Evolutionary conservation across 2,888 invertebrate species (phyloP).

Genomic region (Eueremaeus valkanovi): DNA sequence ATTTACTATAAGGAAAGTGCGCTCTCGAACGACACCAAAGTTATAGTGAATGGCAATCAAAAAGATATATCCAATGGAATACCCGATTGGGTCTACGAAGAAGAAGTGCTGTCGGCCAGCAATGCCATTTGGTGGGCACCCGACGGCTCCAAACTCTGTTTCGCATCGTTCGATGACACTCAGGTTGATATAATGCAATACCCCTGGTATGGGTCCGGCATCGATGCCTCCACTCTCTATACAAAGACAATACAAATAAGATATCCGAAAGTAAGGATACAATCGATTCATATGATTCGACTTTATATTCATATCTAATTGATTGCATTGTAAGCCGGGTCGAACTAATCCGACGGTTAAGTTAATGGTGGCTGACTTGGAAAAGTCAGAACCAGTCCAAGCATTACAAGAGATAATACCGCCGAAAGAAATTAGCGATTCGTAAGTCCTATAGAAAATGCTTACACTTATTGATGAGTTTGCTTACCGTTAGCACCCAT

Average conservation of each 20-base stretch:
- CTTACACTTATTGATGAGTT: too few relatives aligned
- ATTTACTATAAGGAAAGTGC: slow-evolving; percentile 53
- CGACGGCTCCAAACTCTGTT: slow-evolving; percentile 52
- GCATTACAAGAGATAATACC: slow-evolving; percentile 43
- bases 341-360: slow-evolving; percentile 45
- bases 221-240: slow-evolving; percentile 43
- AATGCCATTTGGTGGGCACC: slow-evolving; percentile 56
- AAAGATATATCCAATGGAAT: slow-evolving; percentile 46
- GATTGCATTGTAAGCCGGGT: slow-evolving; percentile 43
- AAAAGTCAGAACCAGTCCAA: slow-evolving; percentile 26
- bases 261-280: slow-evolving; percentile 46
- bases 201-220: slow-evolving; percentile 43
- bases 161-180: slow-evolving; percentile 53
- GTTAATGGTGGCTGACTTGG: slow-evolving; percentile 45
- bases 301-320: not conserved
- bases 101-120: slow-evolving; percentile 52
- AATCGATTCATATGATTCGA: not conserved
- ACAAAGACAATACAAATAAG: slow-evolving; percentile 43
- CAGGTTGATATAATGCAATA: slow-evolving; percentile 49
- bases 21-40: not conserved
- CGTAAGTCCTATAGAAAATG: too few relatives aligned
- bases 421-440: slow-evolving; percentile 45
- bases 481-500: too few relatives aligned
- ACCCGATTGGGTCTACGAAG: slow-evolving; percentile 54
- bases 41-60: slow-evolving; percentile 21